Evolutionary conservation across 2,113 vertebrate species (phyloP).

Genomic region (Cephalopholis sonnerati): DNA sequence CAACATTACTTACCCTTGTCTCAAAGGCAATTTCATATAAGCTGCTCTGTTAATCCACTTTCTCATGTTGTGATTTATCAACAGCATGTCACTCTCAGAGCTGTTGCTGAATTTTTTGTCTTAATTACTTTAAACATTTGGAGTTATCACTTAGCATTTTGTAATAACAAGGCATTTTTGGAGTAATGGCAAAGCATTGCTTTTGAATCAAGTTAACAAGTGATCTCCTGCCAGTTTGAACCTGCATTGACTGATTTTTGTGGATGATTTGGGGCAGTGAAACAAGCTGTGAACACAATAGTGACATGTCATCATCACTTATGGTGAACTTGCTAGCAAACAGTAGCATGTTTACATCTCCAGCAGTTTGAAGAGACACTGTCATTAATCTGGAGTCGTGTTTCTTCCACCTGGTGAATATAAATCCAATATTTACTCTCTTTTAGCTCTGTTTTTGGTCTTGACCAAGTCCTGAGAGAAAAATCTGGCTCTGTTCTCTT

Average conservation of each 20-base stretch:
- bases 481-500: neutral
- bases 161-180: conserved; percentile 43
- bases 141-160: conserved; percentile 35
- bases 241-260: too few species aligned
- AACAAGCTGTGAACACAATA: too few species aligned
- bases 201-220: conserved; percentile 43
- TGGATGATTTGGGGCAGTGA: too few species aligned
- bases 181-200: conserved; percentile 56
- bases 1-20: neutral
- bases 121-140: conserved; percentile 44
- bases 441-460: neutral
- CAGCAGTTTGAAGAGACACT: neutral
- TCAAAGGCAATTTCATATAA: neutral
- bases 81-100: conserved; percentile 7
- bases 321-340: neutral
- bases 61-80: conserved; percentile 38
- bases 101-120: conserved; percentile 23
- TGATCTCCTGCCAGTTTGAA: conserved; percentile 1
- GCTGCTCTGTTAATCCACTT: conserved; percentile 16
- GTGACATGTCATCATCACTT: too few species aligned
- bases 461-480: neutral
- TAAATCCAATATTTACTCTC: neutral
- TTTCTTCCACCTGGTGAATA: neutral
- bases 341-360: neutral
- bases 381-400: neutral